Evolutionary conservation across 2,797 vertebrate species (phyloP).

Genomic region (Gymnothorax reevesii): DNA sequence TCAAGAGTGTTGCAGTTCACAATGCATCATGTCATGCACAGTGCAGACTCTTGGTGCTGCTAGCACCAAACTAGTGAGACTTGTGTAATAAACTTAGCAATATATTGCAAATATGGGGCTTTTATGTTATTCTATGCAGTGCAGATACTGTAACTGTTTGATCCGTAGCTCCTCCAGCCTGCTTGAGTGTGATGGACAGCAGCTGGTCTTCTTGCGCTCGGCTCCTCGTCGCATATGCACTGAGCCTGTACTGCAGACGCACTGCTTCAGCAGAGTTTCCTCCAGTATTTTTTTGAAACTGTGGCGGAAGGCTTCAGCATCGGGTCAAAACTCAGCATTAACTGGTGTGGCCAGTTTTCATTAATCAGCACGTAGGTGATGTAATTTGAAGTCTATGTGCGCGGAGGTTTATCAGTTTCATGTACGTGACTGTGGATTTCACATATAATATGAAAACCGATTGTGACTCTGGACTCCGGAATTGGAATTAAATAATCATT

Average conservation of each 20-base stretch:
- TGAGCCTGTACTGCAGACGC: slow-evolving; percentile 17
- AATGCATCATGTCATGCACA: neutral
- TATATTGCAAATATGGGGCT: neutral
- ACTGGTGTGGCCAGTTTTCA: too few relatives aligned
- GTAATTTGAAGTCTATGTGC: too few relatives aligned
- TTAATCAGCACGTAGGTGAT: too few relatives aligned
- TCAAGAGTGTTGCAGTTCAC: slow-evolving; percentile 40
- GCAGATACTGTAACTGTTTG: neutral
- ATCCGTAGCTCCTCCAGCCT: too few relatives aligned
- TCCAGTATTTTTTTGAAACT: too few relatives aligned
- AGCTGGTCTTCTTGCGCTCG: neutral
- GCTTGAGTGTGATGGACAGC: neutral
- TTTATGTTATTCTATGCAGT: neutral
- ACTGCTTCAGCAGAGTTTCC: neutral
- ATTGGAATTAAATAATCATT: too few relatives aligned
- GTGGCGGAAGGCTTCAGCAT: too few relatives aligned
- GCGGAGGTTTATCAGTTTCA: too few relatives aligned
- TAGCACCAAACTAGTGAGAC: neutral
- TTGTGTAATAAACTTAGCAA: neutral
- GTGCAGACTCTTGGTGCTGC: neutral
- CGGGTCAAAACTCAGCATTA: too few relatives aligned
- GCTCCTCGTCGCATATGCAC: slow-evolving; percentile 21
- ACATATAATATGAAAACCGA: too few relatives aligned
- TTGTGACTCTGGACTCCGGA: too few relatives aligned
- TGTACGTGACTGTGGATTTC: too few relatives aligned